Evolutionary conservation across 2,113 vertebrate genomes (phyloP).

Genomic region (Hyperopisus bebe): DNA sequence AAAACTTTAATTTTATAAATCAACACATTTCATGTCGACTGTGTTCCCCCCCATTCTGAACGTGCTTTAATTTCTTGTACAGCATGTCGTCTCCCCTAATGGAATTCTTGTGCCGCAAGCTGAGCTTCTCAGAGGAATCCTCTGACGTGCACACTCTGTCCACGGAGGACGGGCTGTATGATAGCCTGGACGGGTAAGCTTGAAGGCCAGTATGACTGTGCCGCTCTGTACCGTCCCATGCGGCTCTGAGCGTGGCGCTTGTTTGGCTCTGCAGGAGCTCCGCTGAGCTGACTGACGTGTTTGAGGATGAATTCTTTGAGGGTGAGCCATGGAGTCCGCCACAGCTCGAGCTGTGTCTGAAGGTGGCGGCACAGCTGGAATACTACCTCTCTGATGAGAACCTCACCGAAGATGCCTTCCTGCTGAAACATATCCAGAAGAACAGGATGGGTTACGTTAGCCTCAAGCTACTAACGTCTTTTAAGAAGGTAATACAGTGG

Average conservation of each 20-base stretch:
- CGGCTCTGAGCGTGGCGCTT: neutral
- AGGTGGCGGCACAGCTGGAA: conserved; percentile 61
- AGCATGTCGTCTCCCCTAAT: conserved; percentile 40
- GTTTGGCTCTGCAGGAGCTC: conserved; percentile 36
- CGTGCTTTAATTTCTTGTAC: neutral
- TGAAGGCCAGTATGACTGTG: no score
- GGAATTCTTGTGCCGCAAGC: conserved; percentile 29
- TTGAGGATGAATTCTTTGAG: conserved; percentile 37
- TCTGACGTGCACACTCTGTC: conserved; percentile 19
- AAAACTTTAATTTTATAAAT: neutral
- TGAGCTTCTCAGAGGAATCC: neutral
- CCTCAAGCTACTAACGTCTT: conserved; percentile 66
- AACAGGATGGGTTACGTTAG: conserved; percentile 69
- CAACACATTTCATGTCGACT: neutral
- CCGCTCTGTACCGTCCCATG: neutral
- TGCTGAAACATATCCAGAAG: conserved; percentile 65
- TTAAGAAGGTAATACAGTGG: conserved; percentile 58
- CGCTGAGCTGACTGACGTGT: neutral
- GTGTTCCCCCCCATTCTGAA: neutral
- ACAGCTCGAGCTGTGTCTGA: conserved; percentile 36
- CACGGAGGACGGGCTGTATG: conserved; percentile 38
- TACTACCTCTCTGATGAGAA: conserved; percentile 63
- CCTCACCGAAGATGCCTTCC: conserved; percentile 60
- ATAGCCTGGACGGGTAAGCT: conserved; percentile 42
- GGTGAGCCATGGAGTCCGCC: conserved; percentile 33